phyloP scores from a whole-genome alignment of 2,888 invertebrate genomes.

The Drosophila greeni region DNA sequence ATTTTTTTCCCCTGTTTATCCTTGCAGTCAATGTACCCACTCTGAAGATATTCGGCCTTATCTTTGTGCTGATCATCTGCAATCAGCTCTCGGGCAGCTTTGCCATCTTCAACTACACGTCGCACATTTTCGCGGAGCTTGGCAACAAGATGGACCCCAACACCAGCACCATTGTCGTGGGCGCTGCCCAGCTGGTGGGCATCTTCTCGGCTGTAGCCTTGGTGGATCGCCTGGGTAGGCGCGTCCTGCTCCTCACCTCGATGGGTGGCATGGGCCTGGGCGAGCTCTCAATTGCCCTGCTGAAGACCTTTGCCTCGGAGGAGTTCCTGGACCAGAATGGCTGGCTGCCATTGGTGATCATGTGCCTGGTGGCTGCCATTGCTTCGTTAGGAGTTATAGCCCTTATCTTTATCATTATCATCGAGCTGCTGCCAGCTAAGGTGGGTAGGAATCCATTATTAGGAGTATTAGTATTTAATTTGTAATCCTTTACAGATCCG shows the following conservation, averaged over 20 bases:
- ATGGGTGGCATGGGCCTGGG: conserved; percentile 64
- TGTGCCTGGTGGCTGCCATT: conserved; percentile 64
- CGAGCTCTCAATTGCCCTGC: conserved; percentile 57
- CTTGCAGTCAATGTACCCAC: conserved; percentile 60
- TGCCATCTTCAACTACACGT: conserved; percentile 72
- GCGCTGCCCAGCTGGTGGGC: conserved; percentile 66
- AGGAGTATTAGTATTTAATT: not conserved
- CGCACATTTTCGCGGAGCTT: conserved; percentile 67
- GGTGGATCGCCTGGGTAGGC: conserved; percentile 70
- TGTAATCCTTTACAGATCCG: conserved; percentile 61
- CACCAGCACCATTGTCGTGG: conserved; percentile 70
- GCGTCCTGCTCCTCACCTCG: conserved; percentile 64
- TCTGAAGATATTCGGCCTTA: conserved; percentile 59
- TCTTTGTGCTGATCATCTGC: conserved; percentile 58
- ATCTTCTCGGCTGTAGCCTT: conserved; percentile 57
- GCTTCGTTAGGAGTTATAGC: conserved; percentile 70
- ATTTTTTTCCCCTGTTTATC: not conserved
- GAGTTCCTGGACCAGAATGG: conserved; percentile 50
- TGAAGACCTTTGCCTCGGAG: conserved; percentile 49
- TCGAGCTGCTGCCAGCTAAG: conserved; percentile 73
- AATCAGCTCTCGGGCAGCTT: conserved; percentile 71
- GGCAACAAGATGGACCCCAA: conserved; percentile 65
- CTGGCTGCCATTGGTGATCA: conserved; percentile 69
- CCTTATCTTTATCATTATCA: conserved; percentile 67
- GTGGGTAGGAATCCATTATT: conserved; percentile 43